Conservation (phyloP, 2,797 vertebrate genomes). For the Sphaeramia orbicularis region DNA sequence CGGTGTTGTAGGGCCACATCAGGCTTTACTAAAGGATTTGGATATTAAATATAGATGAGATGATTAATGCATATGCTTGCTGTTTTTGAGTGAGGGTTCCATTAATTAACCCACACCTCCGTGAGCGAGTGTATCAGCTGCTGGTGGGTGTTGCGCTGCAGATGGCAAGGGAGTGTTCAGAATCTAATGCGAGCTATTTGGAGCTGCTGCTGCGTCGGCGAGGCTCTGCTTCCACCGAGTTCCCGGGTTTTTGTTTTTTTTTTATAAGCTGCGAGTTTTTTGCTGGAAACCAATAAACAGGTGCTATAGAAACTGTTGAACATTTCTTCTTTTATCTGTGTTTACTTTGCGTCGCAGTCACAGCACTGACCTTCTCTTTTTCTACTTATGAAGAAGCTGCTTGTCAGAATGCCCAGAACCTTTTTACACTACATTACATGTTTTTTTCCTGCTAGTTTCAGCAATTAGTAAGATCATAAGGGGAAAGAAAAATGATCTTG, state of each 20-base stretch:
- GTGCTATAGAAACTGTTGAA: slow-evolving; percentile 9
- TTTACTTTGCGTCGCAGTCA: not conserved
- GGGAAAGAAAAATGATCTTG: too few relatives aligned
- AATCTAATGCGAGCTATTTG: slow-evolving; percentile 66
- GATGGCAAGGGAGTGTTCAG: slow-evolving; percentile 68
- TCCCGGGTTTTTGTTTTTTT: slow-evolving; percentile 48
- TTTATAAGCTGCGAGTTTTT: slow-evolving; percentile 47
- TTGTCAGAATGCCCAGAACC: slow-evolving; percentile 3
- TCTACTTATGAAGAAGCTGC: slow-evolving; percentile 1
- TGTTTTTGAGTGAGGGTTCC: slow-evolving; percentile 63
- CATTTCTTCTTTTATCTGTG: not conserved
- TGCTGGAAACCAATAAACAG: slow-evolving; percentile 45
- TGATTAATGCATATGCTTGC: slow-evolving; percentile 76
- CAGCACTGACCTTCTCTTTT: not conserved
- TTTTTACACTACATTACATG: too few relatives aligned
- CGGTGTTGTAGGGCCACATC: not conserved
- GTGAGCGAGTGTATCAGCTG: slow-evolving; percentile 42
- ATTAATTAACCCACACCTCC: slow-evolving; percentile 75
- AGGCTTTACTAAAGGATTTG: slow-evolving; percentile 19
- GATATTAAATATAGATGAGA: slow-evolving; percentile 76
- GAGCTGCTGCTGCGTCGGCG: slow-evolving; percentile 62
- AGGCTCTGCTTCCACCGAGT: slow-evolving; percentile 47
- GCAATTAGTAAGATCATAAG: too few relatives aligned
- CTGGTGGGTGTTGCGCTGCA: slow-evolving; percentile 71
- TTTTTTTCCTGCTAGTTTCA: too few relatives aligned